Percentiles rank a stretch among this genome's conserved stretches.
Conservation (phyloP, 2,888 invertebrate species). For the Eupeodes luniger region DNA sequence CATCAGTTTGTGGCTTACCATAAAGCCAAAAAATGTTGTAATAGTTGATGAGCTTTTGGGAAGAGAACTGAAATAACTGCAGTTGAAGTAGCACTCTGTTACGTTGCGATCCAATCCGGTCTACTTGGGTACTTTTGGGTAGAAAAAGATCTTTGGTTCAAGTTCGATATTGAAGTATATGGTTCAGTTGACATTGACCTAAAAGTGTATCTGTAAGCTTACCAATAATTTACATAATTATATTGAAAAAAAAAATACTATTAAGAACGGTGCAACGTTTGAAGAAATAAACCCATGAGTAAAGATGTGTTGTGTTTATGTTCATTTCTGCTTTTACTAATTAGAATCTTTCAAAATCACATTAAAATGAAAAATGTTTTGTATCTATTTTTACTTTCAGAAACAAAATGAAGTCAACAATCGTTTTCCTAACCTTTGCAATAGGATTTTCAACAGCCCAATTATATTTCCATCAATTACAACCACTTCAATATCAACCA, state of each 20-base stretch:
- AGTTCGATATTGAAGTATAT: background rate
- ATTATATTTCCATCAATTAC: slow-evolving; percentile 64
- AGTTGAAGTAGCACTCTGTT: slow-evolving; percentile 5
- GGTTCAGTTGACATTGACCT: slow-evolving; percentile 40
- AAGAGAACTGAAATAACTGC: slow-evolving; percentile 27
- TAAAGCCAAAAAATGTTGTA: slow-evolving; percentile 30
- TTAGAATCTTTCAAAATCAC: background rate
- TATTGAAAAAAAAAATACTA: background rate
- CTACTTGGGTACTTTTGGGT: background rate
- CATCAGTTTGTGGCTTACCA: slow-evolving; percentile 45
- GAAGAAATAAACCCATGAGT: background rate
- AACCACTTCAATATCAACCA: slow-evolving; percentile 65
- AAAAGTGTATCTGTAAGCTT: slow-evolving; percentile 2
- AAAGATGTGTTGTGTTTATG: too few species aligned
- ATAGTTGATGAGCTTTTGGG: slow-evolving; percentile 19
- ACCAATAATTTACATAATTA: slow-evolving; percentile 22
- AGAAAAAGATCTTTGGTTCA: slow-evolving; percentile 22
- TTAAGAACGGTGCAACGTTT: background rate
- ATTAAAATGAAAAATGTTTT: background rate
- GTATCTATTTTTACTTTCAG: slow-evolving; percentile 28
- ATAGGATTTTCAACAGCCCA: slow-evolving; percentile 65
- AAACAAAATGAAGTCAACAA: slow-evolving; percentile 58
- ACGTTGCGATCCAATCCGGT: slow-evolving; percentile 27
- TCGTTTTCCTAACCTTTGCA: slow-evolving; percentile 54
- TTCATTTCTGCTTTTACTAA: too few species aligned